Evolutionary conservation across 2,797 vertebrate genomes (phyloP).

Genomic region (Oreochromis grahami): DNA sequence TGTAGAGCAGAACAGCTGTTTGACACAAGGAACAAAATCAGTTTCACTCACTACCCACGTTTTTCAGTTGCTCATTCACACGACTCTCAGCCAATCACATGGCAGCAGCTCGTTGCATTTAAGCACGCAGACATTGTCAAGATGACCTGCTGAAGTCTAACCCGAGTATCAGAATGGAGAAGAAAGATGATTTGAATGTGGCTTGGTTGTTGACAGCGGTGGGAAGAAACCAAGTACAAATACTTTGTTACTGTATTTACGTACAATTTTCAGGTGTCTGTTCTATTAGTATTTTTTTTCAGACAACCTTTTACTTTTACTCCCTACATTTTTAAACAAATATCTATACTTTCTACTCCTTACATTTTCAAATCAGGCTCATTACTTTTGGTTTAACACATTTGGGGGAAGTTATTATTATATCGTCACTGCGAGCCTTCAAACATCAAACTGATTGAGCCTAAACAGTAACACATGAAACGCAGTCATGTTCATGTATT

Average conservation of each 20-base stretch:
- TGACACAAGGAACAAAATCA: neutral
- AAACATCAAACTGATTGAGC: neutral
- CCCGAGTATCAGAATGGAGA: neutral
- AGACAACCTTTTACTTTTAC: neutral
- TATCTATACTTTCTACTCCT: neutral
- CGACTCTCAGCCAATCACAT: neutral
- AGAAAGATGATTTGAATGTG: neutral
- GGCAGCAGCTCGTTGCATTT: neutral
- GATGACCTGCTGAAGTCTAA: neutral
- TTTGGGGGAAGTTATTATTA: neutral
- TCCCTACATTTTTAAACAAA: neutral
- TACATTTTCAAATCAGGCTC: neutral
- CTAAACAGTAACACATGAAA: neutral
- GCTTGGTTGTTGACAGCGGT: neutral
- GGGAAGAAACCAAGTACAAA: neutral
- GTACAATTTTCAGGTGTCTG: neutral
- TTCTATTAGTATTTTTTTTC: neutral
- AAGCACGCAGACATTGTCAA: neutral
- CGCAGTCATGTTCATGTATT: neutral
- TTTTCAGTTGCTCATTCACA: neutral
- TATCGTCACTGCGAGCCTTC: neutral
- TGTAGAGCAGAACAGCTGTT: neutral
- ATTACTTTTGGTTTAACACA: neutral
- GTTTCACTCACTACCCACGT: neutral
- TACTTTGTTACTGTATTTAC: neutral